Evolutionary conservation across 2,113 vertebrate species (phyloP).

Genomic region (Aegithalos caudatus): DNA sequence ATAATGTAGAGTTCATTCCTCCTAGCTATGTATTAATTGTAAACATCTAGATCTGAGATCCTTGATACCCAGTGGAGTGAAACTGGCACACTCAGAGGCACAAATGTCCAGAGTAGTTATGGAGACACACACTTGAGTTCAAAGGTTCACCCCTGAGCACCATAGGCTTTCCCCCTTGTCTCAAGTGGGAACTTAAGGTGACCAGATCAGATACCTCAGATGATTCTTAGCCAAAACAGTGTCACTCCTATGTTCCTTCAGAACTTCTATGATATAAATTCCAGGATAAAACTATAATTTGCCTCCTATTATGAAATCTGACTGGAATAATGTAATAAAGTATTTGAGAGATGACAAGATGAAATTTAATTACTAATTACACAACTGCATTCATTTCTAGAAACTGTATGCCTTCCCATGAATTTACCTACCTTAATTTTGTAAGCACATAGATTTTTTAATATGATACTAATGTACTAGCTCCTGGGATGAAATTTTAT

Average conservation of each 20-base stretch:
- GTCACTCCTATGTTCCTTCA: not conserved
- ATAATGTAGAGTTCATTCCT: not conserved
- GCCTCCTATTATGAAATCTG: not conserved
- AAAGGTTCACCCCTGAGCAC: not conserved
- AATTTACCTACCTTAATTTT: not conserved
- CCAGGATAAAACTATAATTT: not conserved
- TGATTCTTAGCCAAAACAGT: not conserved
- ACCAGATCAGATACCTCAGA: not conserved
- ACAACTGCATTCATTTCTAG: not conserved
- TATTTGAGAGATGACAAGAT: not conserved
- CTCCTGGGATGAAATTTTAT: not conserved
- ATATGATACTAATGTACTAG: not conserved
- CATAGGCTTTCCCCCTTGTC: not conserved
- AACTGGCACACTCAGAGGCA: fast-evolving
- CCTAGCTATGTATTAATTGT: not conserved
- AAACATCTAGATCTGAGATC: not conserved
- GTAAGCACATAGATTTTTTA: not conserved
- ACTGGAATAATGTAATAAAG: not conserved
- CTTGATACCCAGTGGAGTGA: not conserved
- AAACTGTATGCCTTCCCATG: not conserved
- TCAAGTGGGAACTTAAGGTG: not conserved
- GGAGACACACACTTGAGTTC: not conserved
- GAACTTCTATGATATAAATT: not conserved
- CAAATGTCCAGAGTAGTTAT: not conserved
- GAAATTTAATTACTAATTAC: not conserved